Evolutionary conservation across 1,140 invertebrate species (phyloP).

Genomic region (Maconellicoccus hirsutus): DNA sequence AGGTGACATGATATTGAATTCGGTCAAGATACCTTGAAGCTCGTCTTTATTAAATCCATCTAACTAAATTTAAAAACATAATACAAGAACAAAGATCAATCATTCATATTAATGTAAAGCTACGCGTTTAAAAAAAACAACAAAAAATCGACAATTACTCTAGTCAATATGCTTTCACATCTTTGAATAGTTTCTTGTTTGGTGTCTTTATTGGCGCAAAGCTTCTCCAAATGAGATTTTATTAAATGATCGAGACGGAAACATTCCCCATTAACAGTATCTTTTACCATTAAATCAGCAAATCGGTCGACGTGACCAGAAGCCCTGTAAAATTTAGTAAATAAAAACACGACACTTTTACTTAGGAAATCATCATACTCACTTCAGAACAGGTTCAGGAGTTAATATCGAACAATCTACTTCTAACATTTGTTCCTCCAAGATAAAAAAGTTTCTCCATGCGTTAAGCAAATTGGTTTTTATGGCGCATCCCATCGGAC

Average conservation of each 20-base stretch:
- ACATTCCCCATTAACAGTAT: constrained; percentile 88
- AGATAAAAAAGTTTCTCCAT: constrained; percentile 93
- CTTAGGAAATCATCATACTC: no score
- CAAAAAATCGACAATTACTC: constrained; percentile 38
- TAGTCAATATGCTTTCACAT: constrained; percentile 68
- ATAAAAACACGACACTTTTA: neutral
- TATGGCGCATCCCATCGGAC: constrained; percentile 97
- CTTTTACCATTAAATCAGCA: constrained; percentile 99
- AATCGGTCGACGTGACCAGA: constrained; percentile 98
- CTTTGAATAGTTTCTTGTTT: constrained; percentile 54
- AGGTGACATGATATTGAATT: constrained; percentile 90
- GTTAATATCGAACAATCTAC: constrained; percentile 96
- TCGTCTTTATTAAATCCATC: constrained; percentile 83
- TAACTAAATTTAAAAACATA: constrained; percentile 38
- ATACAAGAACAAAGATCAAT: no score
- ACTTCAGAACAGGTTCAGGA: constrained; percentile 89
- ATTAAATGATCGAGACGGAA: constrained; percentile 98
- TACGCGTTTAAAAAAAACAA: constrained; percentile 14
- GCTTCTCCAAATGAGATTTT: constrained; percentile 86
- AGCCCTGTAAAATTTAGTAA: constrained; percentile 45
- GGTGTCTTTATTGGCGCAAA: constrained; percentile 73
- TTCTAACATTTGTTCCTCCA: constrained; percentile 97
- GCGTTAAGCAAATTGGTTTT: constrained; percentile 87
- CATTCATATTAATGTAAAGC: neutral
- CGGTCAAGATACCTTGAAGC: constrained; percentile 68